Evolutionary conservation across 1,140 invertebrate species (phyloP), one percentile per base, ranked within the genome.

Genomic region (Aphaenogaster ashmeadi): DNA sequence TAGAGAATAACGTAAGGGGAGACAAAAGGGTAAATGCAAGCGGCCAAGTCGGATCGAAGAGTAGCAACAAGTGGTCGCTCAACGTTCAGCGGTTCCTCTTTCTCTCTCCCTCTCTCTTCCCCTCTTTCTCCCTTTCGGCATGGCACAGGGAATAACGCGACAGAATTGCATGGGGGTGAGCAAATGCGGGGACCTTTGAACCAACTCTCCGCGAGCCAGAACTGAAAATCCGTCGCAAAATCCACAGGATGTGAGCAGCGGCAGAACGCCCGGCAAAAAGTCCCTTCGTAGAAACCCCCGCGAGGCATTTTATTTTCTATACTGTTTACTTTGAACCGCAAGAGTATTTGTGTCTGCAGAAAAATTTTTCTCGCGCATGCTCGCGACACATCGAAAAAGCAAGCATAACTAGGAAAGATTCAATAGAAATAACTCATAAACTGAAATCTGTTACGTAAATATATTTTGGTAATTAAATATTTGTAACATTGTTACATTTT

Each of bases 21-120:
- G 54, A 81, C 60, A 88, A 86, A 69, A 66, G 86, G 85, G 78
- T 77, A 72, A 86, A 72, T 77, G 80, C 50, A 52, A 81, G 21
- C 66, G 47, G 41, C 36, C 69, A 78, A 56, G 84, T 80, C 38
- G 90, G 91, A 92, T 91, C 92, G 91, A 93, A 91, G 91, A 66
- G 80, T 90, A 94, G 94, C 94, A 94, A 94, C 94, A 94, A 94
- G 94, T 94, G 94, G 93, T 87, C 84, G 90, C 84, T 81, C 91
- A 89, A 89, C 88, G 81, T 88, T 84, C 80, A 72, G 52, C 44
- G 18, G 15, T 44, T 71, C 13, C 74, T 44, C 15, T 8, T 9
- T 15, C 6, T 77, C 62, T 75, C 88, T 58, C 36, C 79, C 79
- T 78, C 67, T 72, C 78, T 78, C n/a, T 72, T 86, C 77, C 83